Conservation (phyloP, 2,888 invertebrate species). For the Xestia c-nigrum region DNA sequence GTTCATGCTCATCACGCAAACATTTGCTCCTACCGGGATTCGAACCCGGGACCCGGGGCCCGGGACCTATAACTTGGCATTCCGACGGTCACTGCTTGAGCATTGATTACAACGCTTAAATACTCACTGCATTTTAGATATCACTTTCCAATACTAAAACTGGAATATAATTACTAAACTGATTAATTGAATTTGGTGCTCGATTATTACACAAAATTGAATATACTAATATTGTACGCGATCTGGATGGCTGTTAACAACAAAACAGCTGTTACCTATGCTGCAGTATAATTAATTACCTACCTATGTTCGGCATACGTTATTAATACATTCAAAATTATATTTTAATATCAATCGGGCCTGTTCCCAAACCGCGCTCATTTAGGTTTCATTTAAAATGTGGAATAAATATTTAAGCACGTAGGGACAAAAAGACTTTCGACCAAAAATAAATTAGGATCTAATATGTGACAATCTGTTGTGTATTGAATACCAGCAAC, state of each 20-base stretch:
- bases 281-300: constrained; percentile 54
- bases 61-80: too few relatives aligned
- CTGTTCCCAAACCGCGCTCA: constrained; percentile 20
- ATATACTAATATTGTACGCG: constrained; percentile 17
- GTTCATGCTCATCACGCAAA: too few relatives aligned
- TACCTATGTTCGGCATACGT: constrained; percentile 40
- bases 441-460: neutral
- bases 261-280: constrained; percentile 48
- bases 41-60: too few relatives aligned
- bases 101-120: neutral
- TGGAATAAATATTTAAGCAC: neutral
- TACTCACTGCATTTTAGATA: neutral
- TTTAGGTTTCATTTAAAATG: constrained; percentile 5
- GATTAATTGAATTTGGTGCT: constrained; percentile 31
- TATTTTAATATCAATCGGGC: constrained; percentile 47
- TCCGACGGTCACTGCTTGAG: too few relatives aligned
- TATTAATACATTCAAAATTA: constrained; percentile 47
- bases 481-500: neutral
- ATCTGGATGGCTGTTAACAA: constrained; percentile 31
- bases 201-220: constrained; percentile 20
- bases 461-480: neutral
- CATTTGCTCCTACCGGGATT: too few relatives aligned
- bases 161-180: neutral
- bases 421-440: neutral
- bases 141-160: neutral